Evolutionary conservation across 2,888 invertebrate genomes (phyloP).

Genomic region (Leptopilina drosophilae): DNA sequence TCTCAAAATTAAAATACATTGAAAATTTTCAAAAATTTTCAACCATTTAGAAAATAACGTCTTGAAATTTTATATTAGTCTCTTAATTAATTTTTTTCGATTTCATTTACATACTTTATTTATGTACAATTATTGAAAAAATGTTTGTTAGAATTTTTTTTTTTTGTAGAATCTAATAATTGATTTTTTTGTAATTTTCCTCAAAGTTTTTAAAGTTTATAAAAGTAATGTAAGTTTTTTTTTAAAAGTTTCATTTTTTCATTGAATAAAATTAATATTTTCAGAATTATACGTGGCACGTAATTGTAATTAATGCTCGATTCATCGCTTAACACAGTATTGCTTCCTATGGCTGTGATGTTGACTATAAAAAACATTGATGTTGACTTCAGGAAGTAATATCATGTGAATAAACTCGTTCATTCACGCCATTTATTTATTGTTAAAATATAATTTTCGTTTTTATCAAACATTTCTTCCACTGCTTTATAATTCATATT

Average conservation of each 20-base stretch:
- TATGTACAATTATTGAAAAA: not conserved
- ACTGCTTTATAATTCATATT: not conserved
- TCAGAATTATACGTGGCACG: conserved; percentile 16
- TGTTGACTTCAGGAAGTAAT: conserved; percentile 76
- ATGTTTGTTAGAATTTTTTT: not conserved
- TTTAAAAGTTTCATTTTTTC: too few species aligned
- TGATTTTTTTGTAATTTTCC: not conserved
- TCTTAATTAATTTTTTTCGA: not conserved
- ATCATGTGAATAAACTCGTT: conserved; percentile 72
- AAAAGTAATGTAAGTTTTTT: too few species aligned
- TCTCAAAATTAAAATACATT: not conserved
- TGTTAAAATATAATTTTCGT: not conserved
- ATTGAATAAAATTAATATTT: not conserved
- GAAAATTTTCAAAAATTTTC: conserved; percentile 3
- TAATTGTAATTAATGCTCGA: conserved; percentile 23
- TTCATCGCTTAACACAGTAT: conserved; percentile 66
- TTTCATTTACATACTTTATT: conserved; percentile 26
- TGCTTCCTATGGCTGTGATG: conserved; percentile 76
- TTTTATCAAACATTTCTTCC: not conserved
- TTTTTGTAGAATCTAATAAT: not conserved
- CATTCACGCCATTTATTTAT: conserved; percentile 71
- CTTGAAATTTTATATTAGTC: conserved; percentile 1
- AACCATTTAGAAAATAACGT: not conserved
- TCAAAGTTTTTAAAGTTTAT: not conserved
- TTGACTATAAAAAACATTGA: conserved; percentile 71